Conservation (phyloP, 30 jellyfish, hydroid and myxozoan species). For the Hydra vulgaris region DNA sequence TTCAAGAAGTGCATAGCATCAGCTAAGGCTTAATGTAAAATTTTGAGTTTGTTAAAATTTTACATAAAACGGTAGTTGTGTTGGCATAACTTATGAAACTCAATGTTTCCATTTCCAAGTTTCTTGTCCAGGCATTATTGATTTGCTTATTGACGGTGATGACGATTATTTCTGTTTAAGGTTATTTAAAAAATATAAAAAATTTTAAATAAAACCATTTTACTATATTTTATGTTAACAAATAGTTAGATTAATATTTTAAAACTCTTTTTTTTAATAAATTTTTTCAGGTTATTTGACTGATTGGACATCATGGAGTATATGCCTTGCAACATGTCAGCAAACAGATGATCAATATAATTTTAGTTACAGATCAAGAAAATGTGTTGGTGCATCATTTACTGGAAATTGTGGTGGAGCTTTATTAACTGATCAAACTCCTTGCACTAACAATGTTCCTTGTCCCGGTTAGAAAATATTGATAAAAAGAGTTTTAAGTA, state of each 20-base stretch:
- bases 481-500: too few relatives aligned
- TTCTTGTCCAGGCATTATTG: constrained; percentile 10
- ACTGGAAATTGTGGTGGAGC: constrained; percentile 13
- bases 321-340: background rate
- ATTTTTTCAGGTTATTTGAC: background rate
- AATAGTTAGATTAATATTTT: too few relatives aligned
- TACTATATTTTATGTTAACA: too few relatives aligned
- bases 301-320: background rate
- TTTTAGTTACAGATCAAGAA: background rate
- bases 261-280: background rate
- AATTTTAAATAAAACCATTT: too few relatives aligned
- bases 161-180: background rate
- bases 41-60: background rate
- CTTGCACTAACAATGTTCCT: background rate
- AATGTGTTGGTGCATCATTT: background rate
- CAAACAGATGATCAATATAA: background rate
- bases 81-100: background rate
- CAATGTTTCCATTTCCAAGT: constrained; percentile 6
- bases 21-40: too few relatives aligned
- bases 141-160: background rate
- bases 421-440: background rate
- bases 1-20: too few relatives aligned
- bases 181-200: too few relatives aligned
- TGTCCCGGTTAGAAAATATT: constrained; percentile 9
- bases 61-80: background rate